These are phyloP conservation scores for Clamator glandarius DNA, from an alignment of 2,797 vertebrate genomes.

Conservation along the genomic window DNA sequence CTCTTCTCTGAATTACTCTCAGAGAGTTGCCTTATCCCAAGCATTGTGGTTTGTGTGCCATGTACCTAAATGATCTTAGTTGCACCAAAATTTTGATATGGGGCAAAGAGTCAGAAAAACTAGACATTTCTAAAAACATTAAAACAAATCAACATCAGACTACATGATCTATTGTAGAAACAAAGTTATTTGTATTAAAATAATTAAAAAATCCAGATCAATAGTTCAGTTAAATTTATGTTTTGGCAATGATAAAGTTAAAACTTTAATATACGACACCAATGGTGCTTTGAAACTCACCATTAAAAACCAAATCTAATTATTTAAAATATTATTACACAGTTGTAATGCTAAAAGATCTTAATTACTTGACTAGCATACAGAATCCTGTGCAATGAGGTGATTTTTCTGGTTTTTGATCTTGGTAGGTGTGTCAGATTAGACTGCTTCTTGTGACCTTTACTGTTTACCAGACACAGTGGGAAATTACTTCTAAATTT, in stretches of 20 bases:
- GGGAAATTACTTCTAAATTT: not conserved
- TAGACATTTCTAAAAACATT: not conserved
- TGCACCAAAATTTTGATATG: not conserved
- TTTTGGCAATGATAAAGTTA: not conserved
- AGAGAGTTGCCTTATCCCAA: not conserved
- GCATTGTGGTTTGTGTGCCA: accelerated
- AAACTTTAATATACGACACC: not conserved
- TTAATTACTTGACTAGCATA: not conserved
- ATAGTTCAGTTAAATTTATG: not conserved
- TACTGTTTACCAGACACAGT: not conserved
- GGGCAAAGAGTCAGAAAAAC: not conserved
- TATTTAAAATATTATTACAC: not conserved
- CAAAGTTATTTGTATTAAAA: not conserved
- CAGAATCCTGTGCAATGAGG: not conserved
- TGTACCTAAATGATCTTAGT: not conserved
- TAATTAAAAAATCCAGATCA: not conserved
- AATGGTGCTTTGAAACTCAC: not conserved
- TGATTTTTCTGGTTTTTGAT: not conserved
- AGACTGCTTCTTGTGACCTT: not conserved
- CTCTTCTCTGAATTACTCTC: not conserved
- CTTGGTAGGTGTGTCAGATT: not conserved
- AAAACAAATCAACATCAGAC: not conserved
- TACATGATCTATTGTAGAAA: not conserved
- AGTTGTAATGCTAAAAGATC: not conserved
- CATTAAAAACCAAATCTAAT: not conserved